Conservation (phyloP, 2,113 vertebrate species). For the Puma concolor region DNA sequence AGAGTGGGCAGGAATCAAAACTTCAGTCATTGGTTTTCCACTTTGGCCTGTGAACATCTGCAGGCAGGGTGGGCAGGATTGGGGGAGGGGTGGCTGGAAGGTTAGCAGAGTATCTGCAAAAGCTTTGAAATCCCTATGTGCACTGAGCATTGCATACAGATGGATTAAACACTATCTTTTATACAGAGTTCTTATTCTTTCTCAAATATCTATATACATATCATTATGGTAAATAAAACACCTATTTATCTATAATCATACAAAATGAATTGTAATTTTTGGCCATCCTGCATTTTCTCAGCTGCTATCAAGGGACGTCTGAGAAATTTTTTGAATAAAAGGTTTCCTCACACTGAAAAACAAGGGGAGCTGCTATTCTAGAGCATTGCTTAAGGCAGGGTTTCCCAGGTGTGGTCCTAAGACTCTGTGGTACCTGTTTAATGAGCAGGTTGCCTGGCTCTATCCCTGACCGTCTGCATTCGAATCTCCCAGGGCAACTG, state of each 20-base stretch:
- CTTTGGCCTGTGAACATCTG: background rate
- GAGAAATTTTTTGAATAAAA: conserved; percentile 14
- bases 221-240: background rate
- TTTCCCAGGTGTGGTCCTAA: background rate
- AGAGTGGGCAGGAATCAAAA: background rate
- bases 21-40: background rate
- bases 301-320: background rate
- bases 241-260: conserved; percentile 1
- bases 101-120: background rate
- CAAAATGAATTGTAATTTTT: conserved; percentile 23
- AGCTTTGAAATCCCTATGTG: background rate
- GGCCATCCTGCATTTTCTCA: background rate
- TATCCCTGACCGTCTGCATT: background rate
- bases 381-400: background rate
- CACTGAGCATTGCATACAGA: background rate
- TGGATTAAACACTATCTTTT: background rate
- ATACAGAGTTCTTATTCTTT: background rate
- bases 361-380: background rate
- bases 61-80: background rate
- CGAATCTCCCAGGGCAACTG: background rate
- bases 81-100: background rate
- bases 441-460: background rate
- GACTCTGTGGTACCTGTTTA: background rate
- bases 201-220: background rate
- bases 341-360: background rate